Evolutionary conservation across 2,797 vertebrate species (phyloP), one percentile per base, ranked within the genome.

Genomic region (Hydrophis major): DNA sequence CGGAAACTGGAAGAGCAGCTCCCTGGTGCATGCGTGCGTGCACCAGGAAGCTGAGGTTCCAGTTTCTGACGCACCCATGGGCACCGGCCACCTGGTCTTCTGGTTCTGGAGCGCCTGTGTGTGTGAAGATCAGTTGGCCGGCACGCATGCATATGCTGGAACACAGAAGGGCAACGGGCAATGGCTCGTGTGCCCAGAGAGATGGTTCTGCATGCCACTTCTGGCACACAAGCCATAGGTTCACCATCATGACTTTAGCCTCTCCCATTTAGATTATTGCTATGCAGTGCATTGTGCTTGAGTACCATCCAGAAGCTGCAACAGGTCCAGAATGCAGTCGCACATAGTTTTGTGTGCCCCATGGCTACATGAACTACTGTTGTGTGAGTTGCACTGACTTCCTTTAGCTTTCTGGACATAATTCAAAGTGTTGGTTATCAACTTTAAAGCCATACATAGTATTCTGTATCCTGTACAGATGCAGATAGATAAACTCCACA

Each of bases 111-210:
- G 0, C 0, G 2, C 53, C 2, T 55, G 53, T 12, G 53, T 55
- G 53, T 12, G 11, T 2, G 11, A 55, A 55, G 53, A 55, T 12
- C 50, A 53, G 50, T 11, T 55, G 53, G 53, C 11, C 2, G 11
- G 53, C 11, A 0, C 11, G 11, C 53, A 55, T 55, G 53, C 2
- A 0, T 11, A 0, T 12, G 11, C 53, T 12, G 11, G 53, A 55
- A 55, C 53, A 11, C 11, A 55, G 53, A 55, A 55, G 53, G 11
- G 11, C 53, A 55, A 55, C 5, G 11, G 11, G 53, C 53, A 55
- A 55, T 55, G 11, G 53, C 53, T 55, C 0, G 53, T 12, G 11
- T 55, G 53, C 11, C 11, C 53, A 55, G 53, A 55, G 53, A 55
- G 53, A 55, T 55, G 53, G 53, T 2, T 55, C 53, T 55, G 53